A percentile compares a stretch with the other conserved stretches of the same genome.
Conservation (phyloP, 2,113 vertebrate species). For the Speoplatyrhinus poulsoni region DNA sequence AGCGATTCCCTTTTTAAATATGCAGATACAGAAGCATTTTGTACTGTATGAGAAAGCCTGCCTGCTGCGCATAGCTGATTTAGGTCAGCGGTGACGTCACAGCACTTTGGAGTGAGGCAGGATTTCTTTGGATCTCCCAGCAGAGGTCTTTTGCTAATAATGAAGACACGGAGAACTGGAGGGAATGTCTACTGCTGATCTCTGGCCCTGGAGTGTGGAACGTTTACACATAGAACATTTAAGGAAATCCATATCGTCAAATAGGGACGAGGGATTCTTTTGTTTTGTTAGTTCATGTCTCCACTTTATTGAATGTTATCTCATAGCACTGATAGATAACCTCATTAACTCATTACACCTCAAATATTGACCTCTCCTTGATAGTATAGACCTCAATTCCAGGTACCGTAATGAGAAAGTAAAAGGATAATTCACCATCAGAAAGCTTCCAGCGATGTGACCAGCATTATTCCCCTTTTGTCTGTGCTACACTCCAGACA, state of each 20-base stretch:
- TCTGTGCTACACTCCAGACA: not conserved
- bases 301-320: conserved; percentile 30
- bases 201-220: conserved; percentile 2
- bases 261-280: too few relatives aligned
- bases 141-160: conserved; percentile 28
- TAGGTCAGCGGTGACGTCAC: conserved; percentile 64
- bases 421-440: not conserved
- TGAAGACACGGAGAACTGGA: conserved; percentile 4
- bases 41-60: conserved; percentile 10
- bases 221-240: not conserved
- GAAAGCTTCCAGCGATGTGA: too few relatives aligned
- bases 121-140: conserved; percentile 47
- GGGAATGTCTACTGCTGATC: conserved; percentile 23
- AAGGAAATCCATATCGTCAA: not conserved
- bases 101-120: conserved; percentile 41
- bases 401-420: not conserved
- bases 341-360: conserved; percentile 43
- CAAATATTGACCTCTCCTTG: conserved; percentile 25
- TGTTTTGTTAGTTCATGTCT: not conserved
- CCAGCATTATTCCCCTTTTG: not conserved
- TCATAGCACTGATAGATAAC: conserved; percentile 41
- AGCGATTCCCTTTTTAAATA: conserved; percentile 49
- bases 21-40: conserved; percentile 53
- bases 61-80: conserved; percentile 45
- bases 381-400: not conserved